Evolutionary conservation across 1,140 invertebrate species (phyloP), one percentile per base, ranked within the genome.

Genomic region (Aphaenogaster ashmeadi): DNA sequence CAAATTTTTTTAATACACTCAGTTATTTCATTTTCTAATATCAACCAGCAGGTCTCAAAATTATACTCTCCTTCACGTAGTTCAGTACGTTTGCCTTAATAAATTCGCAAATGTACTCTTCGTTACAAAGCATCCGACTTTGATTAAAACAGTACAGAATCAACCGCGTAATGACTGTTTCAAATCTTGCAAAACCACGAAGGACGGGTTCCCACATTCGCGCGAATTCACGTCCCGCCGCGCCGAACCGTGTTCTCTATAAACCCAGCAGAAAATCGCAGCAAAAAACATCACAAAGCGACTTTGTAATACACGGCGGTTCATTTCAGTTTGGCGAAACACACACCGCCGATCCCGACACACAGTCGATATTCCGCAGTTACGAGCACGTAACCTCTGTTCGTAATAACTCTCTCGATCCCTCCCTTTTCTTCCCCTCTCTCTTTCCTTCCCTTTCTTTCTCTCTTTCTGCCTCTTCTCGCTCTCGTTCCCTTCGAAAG

Each of bases 331-430:
- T 77, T 77, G 83, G 64, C 85, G 77, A 81, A 80, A 87, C 50
- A 60, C 80, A 74, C 74, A 83, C 33, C 11, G 62, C 36, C 38
- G 74, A 86, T 62, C 52, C 41, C 75, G 21, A 56, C 75, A 66
- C 75, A 80, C 38, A 47, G 75, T 71, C 64, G 81, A 81, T 88
- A 86, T 86, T 86, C 89, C 50, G 69, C 56, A 67, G 67, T 89
- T 89, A 90, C 88, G 88, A 75, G 77, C 89, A 87, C 87, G 90
- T 91, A 89, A 91, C 78, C 87, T 87, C 79, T 72, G 79, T 88
- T 71, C 86, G 86, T 83, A 89, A 89, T 87, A 91, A 90, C 81
- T 87, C 74, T 88, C 62, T 85, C 66, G 52, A 44, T 78, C 58
- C 21, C 47, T 64, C 18, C 21, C 18, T 21, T 62, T 87, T 60